These are phyloP conservation scores for Phoeniculus purpureus DNA, from an alignment of 2,797 vertebrate species.

Conservation along the genomic window DNA sequence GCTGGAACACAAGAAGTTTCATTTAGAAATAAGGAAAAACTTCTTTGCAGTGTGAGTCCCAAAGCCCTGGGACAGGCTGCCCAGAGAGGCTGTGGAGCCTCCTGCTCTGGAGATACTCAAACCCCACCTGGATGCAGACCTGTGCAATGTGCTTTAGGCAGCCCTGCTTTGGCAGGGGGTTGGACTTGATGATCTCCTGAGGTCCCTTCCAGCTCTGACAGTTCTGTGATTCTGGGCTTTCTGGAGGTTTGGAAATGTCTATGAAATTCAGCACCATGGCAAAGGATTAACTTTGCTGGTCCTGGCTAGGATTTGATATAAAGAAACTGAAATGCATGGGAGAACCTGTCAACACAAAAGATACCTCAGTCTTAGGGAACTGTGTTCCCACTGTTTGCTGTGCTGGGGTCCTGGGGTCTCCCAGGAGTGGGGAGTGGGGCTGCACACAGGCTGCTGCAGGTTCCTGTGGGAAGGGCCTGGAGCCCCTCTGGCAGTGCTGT, in stretches of 20 bases:
- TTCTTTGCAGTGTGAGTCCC: too few species aligned
- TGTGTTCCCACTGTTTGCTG: background rate
- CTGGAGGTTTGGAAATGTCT: background rate
- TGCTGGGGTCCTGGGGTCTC: background rate
- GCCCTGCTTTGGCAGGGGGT: too few species aligned
- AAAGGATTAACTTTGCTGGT: background rate
- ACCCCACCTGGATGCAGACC: too few species aligned
- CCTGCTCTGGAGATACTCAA: too few species aligned
- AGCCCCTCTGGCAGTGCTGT: background rate
- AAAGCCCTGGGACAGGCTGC: too few species aligned
- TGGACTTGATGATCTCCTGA: too few species aligned
- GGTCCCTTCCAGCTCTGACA: too few species aligned
- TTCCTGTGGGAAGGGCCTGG: background rate
- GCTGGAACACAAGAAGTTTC: too few species aligned
- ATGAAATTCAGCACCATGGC: background rate
- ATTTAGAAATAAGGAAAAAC: too few species aligned
- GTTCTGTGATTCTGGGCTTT: background rate
- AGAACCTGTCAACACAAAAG: background rate
- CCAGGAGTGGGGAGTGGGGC: background rate
- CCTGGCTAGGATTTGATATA: background rate
- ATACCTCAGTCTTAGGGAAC: background rate
- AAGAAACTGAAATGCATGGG: background rate
- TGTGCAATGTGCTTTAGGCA: too few species aligned
- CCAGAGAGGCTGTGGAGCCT: too few species aligned
- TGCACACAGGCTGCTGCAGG: background rate